Evolutionary conservation across 1,140 invertebrate genomes (phyloP).

Genomic region (Zaprionus ornatus): DNA sequence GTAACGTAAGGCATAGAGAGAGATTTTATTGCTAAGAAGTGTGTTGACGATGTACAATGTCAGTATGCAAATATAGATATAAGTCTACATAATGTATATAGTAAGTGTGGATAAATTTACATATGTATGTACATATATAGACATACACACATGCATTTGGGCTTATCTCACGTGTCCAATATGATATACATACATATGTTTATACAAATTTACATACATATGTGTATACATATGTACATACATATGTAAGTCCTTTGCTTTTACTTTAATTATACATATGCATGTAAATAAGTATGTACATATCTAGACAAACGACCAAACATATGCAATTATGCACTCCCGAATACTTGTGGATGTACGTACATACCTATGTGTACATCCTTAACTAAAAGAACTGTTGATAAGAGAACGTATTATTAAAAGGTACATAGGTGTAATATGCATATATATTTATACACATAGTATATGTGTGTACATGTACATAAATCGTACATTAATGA

Average conservation of each 20-base stretch:
- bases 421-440: neutral
- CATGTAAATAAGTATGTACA: neutral
- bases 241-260: neutral
- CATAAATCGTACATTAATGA: neutral
- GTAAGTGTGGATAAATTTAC: neutral
- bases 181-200: neutral
- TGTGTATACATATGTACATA: neutral
- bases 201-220: neutral
- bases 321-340: too few species aligned
- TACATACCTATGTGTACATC: neutral
- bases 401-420: neutral
- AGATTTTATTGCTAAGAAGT: constrained; percentile 20
- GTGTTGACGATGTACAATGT: constrained; percentile 11
- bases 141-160: too few species aligned
- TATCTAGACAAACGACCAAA: neutral
- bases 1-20: constrained; percentile 60
- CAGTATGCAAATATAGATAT: neutral
- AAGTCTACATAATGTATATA: neutral
- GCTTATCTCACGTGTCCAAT: neutral
- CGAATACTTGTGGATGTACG: neutral
- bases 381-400: neutral
- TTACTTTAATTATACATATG: neutral
- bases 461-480: neutral
- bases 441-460: neutral
- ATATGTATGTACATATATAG: too few species aligned